Percentiles rank a stretch among this genome's conserved stretches.
Evolutionary conservation across 2,113 vertebrate species (phyloP).

Genomic region (Takifugu flavidus): DNA sequence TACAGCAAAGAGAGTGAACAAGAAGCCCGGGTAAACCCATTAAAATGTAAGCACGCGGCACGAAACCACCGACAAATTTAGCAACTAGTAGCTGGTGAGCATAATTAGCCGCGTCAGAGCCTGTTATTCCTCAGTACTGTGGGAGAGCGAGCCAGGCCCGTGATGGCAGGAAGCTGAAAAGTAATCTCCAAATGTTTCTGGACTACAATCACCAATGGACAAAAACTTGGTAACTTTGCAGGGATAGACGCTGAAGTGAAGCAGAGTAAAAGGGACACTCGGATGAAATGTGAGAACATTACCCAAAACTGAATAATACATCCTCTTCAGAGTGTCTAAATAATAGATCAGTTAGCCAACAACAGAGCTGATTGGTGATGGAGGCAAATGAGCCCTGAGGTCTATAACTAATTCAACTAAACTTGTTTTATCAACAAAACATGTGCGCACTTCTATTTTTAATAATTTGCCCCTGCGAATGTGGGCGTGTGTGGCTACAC

Average conservation of each 20-base stretch:
- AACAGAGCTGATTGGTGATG: neutral
- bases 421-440: neutral
- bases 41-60: neutral
- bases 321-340: constrained; percentile 24
- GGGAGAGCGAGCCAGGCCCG: too few species aligned
- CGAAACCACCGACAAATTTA: neutral
- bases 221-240: constrained; percentile 1
- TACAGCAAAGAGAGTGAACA: neutral
- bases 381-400: neutral
- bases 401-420: neutral
- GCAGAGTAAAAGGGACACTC: constrained; percentile 19
- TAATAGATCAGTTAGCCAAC: constrained; percentile 42
- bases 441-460: neutral
- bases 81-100: neutral
- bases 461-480: neutral
- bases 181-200: too few species aligned
- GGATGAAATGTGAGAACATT: constrained; percentile 46
- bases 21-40: neutral
- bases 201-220: neutral
- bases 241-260: neutral
- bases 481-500: constrained; percentile 23
- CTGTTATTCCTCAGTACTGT: neutral
- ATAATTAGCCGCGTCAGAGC: neutral
- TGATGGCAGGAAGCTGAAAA: too few species aligned
- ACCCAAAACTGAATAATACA: constrained; percentile 44